A percentile compares a stretch with the other conserved stretches of the same genome.
These are phyloP conservation scores for Ageneiosus marmoratus DNA, from an alignment of 2,113 vertebrate species.

Conservation along the genomic window DNA sequence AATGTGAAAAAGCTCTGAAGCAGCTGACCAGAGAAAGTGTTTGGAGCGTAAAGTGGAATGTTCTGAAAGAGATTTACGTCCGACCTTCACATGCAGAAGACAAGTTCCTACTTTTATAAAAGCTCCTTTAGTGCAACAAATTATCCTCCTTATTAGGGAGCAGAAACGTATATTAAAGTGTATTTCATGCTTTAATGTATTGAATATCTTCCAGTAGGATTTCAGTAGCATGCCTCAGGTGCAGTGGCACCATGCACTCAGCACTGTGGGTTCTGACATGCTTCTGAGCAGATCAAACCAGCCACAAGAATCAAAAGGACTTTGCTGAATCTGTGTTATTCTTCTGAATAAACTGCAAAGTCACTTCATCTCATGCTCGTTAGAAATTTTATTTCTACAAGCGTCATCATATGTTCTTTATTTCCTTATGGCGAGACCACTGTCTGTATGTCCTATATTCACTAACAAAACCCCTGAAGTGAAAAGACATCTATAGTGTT, in stretches of 20 bases:
- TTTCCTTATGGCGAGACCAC: background rate
- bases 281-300: slow-evolving; percentile 31
- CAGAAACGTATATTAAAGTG: slow-evolving; percentile 6
- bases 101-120: background rate
- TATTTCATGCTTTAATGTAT: slow-evolving; percentile 44
- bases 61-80: slow-evolving; percentile 39
- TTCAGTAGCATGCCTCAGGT: slow-evolving; percentile 48
- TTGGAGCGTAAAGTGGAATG: slow-evolving; percentile 38
- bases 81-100: slow-evolving; percentile 25
- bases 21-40: background rate
- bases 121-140: background rate
- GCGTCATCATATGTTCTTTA: slow-evolving; percentile 31
- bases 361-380: slow-evolving; percentile 43
- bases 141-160: slow-evolving; percentile 19
- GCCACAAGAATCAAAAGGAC: slow-evolving; percentile 14
- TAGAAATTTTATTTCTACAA: slow-evolving; percentile 2
- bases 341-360: slow-evolving; percentile 32
- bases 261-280: slow-evolving; percentile 32
- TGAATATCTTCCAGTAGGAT: slow-evolving; percentile 16
- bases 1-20: slow-evolving; percentile 37
- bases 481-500: slow-evolving; percentile 79
- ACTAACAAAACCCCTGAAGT: slow-evolving; percentile 60
- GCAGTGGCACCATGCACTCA: slow-evolving; percentile 52
- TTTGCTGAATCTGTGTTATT: slow-evolving; percentile 39
- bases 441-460: background rate